Evolutionary conservation across 2,888 invertebrate genomes (phyloP).

Genomic region (Latrodectus hesperus): DNA sequence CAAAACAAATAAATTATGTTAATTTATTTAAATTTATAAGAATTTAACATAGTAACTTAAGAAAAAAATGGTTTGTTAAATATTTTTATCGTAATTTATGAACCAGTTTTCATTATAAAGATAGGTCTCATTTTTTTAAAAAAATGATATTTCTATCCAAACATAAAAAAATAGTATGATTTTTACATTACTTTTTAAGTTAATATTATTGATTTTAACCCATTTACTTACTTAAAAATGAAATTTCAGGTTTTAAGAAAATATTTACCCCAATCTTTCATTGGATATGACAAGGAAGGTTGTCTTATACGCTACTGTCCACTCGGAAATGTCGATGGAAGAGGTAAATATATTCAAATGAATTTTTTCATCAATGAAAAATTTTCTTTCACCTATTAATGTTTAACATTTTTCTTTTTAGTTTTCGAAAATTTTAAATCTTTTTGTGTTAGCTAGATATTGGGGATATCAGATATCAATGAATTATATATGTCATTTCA

Average conservation of each 20-base stretch:
- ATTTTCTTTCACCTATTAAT: too few species aligned
- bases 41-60: too few species aligned
- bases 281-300: constrained; percentile 35
- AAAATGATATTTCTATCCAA: background rate
- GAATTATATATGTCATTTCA: too few species aligned
- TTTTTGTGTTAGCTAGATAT: too few species aligned
- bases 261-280: constrained; percentile 1
- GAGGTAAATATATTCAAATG: constrained; percentile 4
- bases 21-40: too few species aligned
- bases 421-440: too few species aligned
- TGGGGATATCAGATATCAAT: too few species aligned
- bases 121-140: background rate
- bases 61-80: background rate
- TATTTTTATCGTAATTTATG: background rate
- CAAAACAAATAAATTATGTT: too few species aligned
- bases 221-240: too few species aligned
- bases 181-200: background rate
- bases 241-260: constrained; percentile 18
- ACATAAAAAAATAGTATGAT: background rate
- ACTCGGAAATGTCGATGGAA: constrained; percentile 25
- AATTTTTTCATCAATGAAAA: background rate
- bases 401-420: too few species aligned
- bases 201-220: background rate
- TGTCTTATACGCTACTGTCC: constrained; percentile 13
- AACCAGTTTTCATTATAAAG: background rate